A percentile compares a stretch with the other conserved stretches of the same genome.
phyloP scores from a whole-genome alignment of 2,888 invertebrate species.

The Apodemia duryi region DNA sequence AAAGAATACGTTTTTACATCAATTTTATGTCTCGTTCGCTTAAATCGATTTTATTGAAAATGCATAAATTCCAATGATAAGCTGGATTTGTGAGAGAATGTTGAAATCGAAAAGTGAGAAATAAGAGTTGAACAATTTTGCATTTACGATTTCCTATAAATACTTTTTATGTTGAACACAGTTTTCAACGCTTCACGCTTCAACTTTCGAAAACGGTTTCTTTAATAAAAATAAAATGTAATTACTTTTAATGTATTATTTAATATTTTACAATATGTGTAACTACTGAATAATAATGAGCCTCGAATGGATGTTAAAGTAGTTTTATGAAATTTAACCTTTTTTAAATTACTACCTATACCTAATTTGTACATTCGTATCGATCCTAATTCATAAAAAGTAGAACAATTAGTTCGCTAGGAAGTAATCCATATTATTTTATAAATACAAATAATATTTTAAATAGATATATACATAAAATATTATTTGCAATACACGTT shows the following conservation, averaged over 20 bases:
- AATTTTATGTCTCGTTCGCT: slow-evolving; percentile 32
- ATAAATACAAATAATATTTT: too few relatives aligned
- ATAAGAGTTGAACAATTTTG: slow-evolving; percentile 21
- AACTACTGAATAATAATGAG: too few relatives aligned
- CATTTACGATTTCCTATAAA: slow-evolving; percentile 17
- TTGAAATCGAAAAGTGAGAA: slow-evolving; percentile 22
- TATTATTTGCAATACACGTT: too few relatives aligned
- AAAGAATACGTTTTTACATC: slow-evolving; percentile 34
- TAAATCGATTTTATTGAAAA: slow-evolving; percentile 48
- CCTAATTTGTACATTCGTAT: too few relatives aligned
- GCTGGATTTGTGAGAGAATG: slow-evolving; percentile 32
- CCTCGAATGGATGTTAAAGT: too few relatives aligned
- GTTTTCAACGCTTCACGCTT: background rate
- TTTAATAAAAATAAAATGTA: background rate
- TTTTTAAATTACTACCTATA: too few relatives aligned
- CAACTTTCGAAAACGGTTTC: background rate
- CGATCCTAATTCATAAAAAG: too few relatives aligned
- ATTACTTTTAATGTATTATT: background rate
- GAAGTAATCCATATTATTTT: too few relatives aligned
- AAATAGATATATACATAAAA: too few relatives aligned
- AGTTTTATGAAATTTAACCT: too few relatives aligned
- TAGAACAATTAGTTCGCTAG: too few relatives aligned
- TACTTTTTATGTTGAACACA: slow-evolving; percentile 9
- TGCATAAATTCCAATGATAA: slow-evolving; percentile 57
- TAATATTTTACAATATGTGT: background rate